These are phyloP conservation scores for Chionis minor DNA, from an alignment of 2,113 vertebrate genomes.

Conservation along the genomic window DNA sequence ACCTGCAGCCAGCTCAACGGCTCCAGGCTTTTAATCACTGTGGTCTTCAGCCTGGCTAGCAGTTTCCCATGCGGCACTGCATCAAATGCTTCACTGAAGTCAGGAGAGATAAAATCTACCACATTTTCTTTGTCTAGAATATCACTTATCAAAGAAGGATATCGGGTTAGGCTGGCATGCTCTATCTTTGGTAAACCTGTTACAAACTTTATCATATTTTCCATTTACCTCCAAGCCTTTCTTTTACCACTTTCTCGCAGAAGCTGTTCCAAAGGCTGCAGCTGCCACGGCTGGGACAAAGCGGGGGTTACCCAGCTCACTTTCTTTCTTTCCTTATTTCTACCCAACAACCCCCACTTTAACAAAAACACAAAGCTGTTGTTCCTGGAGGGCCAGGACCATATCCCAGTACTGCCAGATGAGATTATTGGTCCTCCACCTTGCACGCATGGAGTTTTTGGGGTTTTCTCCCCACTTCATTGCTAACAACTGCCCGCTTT, in stretches of 20 bases:
- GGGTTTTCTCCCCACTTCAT: neutral
- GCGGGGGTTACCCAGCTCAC: neutral
- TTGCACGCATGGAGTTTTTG: fast-evolving
- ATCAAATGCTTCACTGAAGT: slow-evolving; percentile 50
- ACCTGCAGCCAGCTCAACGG: neutral
- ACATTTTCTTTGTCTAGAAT: slow-evolving; percentile 56
- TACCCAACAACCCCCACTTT: neutral
- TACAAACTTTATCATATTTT: slow-evolving; percentile 53
- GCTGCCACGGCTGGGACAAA: fast-evolving
- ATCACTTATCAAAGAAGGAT: slow-evolving; percentile 61
- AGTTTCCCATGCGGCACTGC: slow-evolving; percentile 24
- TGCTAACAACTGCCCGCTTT: neutral
- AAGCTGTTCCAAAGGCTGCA: slow-evolving; percentile 1
- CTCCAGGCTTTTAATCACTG: neutral
- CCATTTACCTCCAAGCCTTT: slow-evolving; percentile 49
- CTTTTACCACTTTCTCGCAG: slow-evolving; percentile 13
- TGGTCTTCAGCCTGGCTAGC: slow-evolving; percentile 10
- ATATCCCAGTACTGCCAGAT: neutral
- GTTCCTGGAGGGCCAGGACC: neutral
- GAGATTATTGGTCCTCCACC: neutral
- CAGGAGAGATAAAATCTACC: slow-evolving; percentile 46
- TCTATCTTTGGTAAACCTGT: slow-evolving; percentile 66
- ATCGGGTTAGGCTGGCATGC: slow-evolving; percentile 63
- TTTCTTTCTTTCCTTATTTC: neutral
- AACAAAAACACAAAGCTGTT: neutral